phyloP scores from a whole-genome alignment of 2,797 vertebrate species.

The Catamblyrhynchus diadema region DNA sequence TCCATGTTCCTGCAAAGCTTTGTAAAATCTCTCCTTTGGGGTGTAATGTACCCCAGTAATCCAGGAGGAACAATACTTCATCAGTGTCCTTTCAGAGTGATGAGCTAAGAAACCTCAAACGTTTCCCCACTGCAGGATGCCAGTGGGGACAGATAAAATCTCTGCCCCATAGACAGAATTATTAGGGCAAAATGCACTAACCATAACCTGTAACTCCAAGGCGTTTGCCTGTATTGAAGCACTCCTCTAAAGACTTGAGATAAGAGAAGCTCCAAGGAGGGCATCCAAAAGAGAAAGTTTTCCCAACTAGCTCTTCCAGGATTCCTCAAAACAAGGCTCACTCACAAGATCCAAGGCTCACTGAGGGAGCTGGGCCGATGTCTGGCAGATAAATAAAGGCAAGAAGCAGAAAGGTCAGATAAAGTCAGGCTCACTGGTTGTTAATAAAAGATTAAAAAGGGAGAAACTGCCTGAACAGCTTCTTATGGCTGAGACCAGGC shows the following conservation, averaged over 20 bases:
- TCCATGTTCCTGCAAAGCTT: background rate
- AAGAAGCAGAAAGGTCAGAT: background rate
- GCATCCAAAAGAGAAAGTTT: background rate
- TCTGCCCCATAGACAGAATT: background rate
- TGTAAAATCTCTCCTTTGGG: background rate
- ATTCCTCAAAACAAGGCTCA: background rate
- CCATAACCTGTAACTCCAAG: background rate
- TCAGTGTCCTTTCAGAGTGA: background rate
- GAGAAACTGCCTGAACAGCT: background rate
- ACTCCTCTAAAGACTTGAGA: background rate
- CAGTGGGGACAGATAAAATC: background rate
- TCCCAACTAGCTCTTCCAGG: background rate
- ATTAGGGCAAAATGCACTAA: background rate
- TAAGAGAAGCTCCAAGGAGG: background rate
- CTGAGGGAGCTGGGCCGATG: background rate
- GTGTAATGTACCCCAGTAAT: background rate
- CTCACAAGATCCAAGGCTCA: background rate
- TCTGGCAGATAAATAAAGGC: background rate
- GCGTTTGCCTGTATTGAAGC: background rate
- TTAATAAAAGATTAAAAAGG: conserved; percentile 26
- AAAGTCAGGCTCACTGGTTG: background rate
- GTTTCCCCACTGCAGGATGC: background rate
- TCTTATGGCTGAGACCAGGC: background rate
- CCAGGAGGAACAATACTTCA: background rate
- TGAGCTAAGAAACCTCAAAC: background rate